Evolutionary conservation across 2,888 invertebrate species (phyloP).

Genomic region (Leptinotarsa haldemani): DNA sequence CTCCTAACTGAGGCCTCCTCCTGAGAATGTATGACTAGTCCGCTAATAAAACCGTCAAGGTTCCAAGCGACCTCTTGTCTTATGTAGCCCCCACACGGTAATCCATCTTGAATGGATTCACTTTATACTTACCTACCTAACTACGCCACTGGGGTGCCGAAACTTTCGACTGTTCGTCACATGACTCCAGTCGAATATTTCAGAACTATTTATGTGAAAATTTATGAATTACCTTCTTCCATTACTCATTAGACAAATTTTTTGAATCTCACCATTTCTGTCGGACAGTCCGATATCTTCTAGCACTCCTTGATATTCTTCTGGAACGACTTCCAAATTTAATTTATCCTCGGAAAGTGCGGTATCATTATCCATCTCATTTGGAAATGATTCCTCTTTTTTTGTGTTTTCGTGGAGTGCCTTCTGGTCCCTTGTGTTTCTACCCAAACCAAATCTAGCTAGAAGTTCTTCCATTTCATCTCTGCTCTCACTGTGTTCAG

Average conservation of each 20-base stretch:
- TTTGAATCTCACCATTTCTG: constrained; percentile 39
- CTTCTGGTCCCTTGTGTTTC: constrained; percentile 51
- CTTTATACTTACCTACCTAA: too few species aligned
- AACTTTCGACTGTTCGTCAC: too few species aligned
- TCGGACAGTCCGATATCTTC: constrained; percentile 60
- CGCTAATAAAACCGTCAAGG: too few species aligned
- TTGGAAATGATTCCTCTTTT: neutral
- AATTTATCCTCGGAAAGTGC: constrained; percentile 33
- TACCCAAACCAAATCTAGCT: constrained; percentile 61
- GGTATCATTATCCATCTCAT: neutral
- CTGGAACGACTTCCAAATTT: constrained; percentile 62
- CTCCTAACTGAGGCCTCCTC: too few species aligned
- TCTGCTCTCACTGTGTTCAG: constrained; percentile 57
- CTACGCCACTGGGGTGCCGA: too few species aligned
- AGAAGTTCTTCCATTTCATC: constrained; percentile 62
- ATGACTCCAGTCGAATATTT: too few species aligned
- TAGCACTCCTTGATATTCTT: constrained; percentile 58
- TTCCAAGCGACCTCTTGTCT: too few species aligned
- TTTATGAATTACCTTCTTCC: too few species aligned
- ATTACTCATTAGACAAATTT: neutral
- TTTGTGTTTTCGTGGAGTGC: constrained; percentile 25
- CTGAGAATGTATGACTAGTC: too few species aligned
- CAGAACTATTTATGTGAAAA: too few species aligned
- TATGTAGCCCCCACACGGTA: too few species aligned
- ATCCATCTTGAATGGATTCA: too few species aligned